phyloP scores from a whole-genome alignment of 2,888 invertebrate genomes.

The Rhagium mordax region DNA sequence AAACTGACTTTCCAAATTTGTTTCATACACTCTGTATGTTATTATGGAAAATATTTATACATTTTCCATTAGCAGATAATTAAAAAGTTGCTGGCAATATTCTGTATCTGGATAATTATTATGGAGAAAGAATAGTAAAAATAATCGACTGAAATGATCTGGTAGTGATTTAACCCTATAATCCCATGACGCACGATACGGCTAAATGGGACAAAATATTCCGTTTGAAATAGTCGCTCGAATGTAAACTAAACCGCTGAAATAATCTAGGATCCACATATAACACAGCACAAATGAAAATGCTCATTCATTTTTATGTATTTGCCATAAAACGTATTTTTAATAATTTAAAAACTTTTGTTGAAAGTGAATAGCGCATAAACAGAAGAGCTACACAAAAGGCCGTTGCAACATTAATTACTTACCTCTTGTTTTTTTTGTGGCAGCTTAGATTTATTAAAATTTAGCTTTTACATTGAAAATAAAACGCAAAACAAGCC shows the following conservation, averaged over 20 bases:
- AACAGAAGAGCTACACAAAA: conserved; percentile 20
- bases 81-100: too few species aligned
- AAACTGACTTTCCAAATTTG: too few species aligned
- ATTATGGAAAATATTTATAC: too few species aligned
- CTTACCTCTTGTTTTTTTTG: conserved; percentile 17
- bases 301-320: background rate
- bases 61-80: too few species aligned
- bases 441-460: conserved; percentile 24
- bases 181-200: too few species aligned
- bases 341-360: conserved; percentile 29
- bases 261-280: background rate
- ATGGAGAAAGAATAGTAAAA: too few species aligned
- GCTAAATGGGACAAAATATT: background rate
- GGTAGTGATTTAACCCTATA: too few species aligned
- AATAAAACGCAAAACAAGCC: background rate
- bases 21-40: too few species aligned
- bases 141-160: too few species aligned
- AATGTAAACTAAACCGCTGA: background rate
- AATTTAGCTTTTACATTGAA: conserved; percentile 16
- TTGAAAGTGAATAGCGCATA: conserved; percentile 22
- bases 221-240: background rate
- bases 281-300: background rate
- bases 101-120: too few species aligned
- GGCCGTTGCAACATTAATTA: conserved; percentile 24
- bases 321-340: conserved; percentile 24